Conservation (phyloP, 2,888 invertebrate genomes). For the Brachypalpus laphriformis region DNA sequence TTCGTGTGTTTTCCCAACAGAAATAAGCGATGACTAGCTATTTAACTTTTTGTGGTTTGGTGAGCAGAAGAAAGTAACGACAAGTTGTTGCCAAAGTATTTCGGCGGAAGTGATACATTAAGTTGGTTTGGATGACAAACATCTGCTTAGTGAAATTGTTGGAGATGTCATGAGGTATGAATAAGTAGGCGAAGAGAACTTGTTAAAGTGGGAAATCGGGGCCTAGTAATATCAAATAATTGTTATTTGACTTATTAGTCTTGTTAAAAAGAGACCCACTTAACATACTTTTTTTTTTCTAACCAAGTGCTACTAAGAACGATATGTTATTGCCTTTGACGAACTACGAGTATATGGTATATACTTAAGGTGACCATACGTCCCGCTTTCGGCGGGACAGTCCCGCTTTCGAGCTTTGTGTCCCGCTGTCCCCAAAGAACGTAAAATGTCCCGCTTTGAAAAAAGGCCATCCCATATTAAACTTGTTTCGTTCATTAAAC, state of each 20-base stretch:
- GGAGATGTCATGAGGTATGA: not conserved
- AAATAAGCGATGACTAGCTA: not conserved
- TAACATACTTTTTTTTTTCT: too few relatives aligned
- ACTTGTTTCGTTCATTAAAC: too few relatives aligned
- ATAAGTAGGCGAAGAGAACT: conserved; percentile 3
- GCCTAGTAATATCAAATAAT: not conserved
- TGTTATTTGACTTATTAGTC: not conserved
- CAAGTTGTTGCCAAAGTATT: not conserved
- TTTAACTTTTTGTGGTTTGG: not conserved
- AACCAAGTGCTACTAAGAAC: too few relatives aligned
- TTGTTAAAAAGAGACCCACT: too few relatives aligned
- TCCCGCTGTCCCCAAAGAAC: too few relatives aligned
- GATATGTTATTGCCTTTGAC: too few relatives aligned
- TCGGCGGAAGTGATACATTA: not conserved
- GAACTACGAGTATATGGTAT: too few relatives aligned
- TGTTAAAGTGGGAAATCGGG: not conserved
- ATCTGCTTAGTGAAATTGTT: conserved; percentile 5
- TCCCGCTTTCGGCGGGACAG: too few relatives aligned
- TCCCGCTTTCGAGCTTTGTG: too few relatives aligned
- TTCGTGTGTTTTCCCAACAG: not conserved
- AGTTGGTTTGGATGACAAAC: conserved; percentile 1
- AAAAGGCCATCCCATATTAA: too few relatives aligned
- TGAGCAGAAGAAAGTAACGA: not conserved
- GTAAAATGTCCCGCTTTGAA: too few relatives aligned
- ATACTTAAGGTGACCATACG: too few relatives aligned